Evolutionary conservation across 2,888 invertebrate genomes (phyloP).

Genomic region (Andrena camellia): DNA sequence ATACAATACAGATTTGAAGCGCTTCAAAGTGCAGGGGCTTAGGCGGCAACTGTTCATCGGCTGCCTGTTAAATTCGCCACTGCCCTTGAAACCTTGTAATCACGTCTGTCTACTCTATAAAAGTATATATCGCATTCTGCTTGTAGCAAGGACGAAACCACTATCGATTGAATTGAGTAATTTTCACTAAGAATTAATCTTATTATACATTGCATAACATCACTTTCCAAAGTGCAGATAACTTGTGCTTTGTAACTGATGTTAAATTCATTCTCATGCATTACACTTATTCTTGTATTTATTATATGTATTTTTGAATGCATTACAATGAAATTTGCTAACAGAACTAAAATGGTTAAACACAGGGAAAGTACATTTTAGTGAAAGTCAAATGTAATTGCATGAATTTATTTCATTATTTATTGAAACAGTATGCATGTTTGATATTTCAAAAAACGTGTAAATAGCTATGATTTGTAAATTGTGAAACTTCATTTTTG

Average conservation of each 20-base stretch:
- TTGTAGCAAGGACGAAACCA: neutral
- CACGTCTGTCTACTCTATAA: too few relatives aligned
- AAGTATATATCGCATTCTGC: neutral
- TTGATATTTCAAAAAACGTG: neutral
- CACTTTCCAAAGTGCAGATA: neutral
- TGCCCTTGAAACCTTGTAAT: too few relatives aligned
- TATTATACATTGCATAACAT: neutral
- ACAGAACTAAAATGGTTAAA: neutral
- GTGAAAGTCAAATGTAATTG: neutral
- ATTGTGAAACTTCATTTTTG: neutral
- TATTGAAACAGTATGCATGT: neutral
- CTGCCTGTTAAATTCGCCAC: too few relatives aligned
- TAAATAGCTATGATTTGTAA: neutral
- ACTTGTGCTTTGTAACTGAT: too few relatives aligned
- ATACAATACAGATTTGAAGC: too few relatives aligned
- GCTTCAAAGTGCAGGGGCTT: too few relatives aligned
- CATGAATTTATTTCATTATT: neutral
- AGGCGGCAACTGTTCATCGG: too few relatives aligned
- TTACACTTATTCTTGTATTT: neutral
- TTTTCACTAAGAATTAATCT: neutral
- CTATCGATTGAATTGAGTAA: neutral
- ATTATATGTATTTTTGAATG: neutral
- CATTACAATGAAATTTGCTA: neutral
- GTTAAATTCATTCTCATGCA: conserved; percentile 10
- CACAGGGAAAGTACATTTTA: neutral